Conservation (phyloP, 1,140 invertebrate species). For the Chionoecetes opilio region DNA sequence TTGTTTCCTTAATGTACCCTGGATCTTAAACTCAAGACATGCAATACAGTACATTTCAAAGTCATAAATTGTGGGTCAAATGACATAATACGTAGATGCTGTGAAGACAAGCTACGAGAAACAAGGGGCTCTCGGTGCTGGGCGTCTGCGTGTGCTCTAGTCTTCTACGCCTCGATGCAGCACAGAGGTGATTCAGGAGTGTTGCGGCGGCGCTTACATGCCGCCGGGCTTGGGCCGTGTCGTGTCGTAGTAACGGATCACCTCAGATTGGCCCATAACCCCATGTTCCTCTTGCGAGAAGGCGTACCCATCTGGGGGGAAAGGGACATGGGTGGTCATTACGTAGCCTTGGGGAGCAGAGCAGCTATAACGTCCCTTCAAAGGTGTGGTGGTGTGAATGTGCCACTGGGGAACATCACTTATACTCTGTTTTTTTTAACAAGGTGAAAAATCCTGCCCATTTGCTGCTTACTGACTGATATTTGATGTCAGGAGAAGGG, state of each 20-base stretch:
- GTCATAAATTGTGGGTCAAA: slow-evolving; percentile 10
- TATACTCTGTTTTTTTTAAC: too few species aligned
- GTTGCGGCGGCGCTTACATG: slow-evolving; percentile 70
- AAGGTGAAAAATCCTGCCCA: too few species aligned
- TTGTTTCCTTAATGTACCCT: background rate
- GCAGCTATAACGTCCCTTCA: background rate
- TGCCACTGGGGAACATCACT: background rate
- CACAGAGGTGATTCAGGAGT: background rate
- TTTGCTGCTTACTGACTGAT: too few species aligned
- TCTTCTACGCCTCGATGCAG: background rate
- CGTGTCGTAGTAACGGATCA: slow-evolving; percentile 97
- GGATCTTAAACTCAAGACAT: slow-evolving; percentile 17
- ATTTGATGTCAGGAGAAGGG: too few species aligned
- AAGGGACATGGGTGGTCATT: background rate
- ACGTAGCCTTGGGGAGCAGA: background rate
- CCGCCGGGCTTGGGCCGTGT: slow-evolving; percentile 83
- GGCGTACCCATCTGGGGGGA: slow-evolving; percentile 94
- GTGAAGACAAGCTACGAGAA: background rate
- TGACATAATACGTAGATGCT: background rate
- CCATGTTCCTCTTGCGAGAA: slow-evolving; percentile 99
- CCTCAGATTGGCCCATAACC: slow-evolving; percentile 94
- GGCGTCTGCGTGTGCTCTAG: background rate
- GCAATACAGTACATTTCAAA: slow-evolving; percentile 17
- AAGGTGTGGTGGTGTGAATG: background rate
- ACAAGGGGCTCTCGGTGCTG: background rate